Evolutionary conservation across 2,797 vertebrate species (phyloP), one percentile per base, ranked within the genome.

Genomic region (Sebastolobus alascanus): DNA sequence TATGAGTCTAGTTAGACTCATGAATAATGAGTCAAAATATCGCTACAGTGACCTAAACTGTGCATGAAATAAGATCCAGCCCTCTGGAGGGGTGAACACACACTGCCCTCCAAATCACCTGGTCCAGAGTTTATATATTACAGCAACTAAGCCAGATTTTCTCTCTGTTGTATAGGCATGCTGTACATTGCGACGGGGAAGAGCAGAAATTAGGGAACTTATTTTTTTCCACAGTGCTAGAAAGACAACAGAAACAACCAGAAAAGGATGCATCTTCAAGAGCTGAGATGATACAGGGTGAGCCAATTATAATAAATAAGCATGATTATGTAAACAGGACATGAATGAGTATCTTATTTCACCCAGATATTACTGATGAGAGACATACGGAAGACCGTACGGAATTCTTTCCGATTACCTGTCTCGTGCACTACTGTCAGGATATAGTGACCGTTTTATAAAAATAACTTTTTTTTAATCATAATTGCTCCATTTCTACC

Each of bases 321-420:
- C 73, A 61, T 66, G 54, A 87, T 92, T 87, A 91, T 91, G 84
- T 87, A 91, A 93, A 91, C 87, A 93, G 88, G 90, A 92, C 78
- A 75, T 82, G 63, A 72, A 71, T 71, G 40, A 91, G 94, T 89
- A 89, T 79, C 69, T 63, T 55, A 68, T 66, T 58, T 81, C 50
- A 79, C 8, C 20, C 6, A 73, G 55, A 87, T 79, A 85, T 72
- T 58, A 68, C 46, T 59, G 50, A 75, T 43, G 50, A 72, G 13
- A 71, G 37, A 38, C 54, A 65, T 59, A 58, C 2, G 0, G 25
- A 38, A 33, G 11, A 54, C 43, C 16, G 25, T 25, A 25, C 25
- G 25, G 25, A 25, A 25, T 25, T 25, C 25, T 25, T 25, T 25
- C 25, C 25, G 25, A 25, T 25, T 25, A 25, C 25, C 25, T 25